Evolutionary conservation across 2,113 vertebrate genomes (phyloP).

Genomic region (Zingel zingel): DNA sequence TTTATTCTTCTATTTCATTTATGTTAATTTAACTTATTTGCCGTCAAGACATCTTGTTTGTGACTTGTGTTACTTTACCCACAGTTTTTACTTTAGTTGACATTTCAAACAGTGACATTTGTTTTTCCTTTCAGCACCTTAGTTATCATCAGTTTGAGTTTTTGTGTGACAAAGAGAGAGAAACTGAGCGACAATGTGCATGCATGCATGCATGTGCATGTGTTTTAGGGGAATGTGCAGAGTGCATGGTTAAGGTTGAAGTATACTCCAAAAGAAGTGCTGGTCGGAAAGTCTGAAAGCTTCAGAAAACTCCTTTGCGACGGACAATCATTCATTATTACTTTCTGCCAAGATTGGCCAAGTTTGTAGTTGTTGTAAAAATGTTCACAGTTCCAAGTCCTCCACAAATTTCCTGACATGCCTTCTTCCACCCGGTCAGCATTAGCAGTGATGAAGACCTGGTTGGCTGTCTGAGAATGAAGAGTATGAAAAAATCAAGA

Average conservation of each 20-base stretch:
- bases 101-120: neutral
- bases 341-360: neutral
- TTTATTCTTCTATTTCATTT: conserved; percentile 4
- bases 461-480: neutral
- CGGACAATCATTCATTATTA: neutral
- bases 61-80: neutral
- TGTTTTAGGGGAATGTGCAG: conserved; percentile 69
- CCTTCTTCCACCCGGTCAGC: neutral
- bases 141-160: conserved; percentile 15
- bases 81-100: neutral
- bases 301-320: neutral
- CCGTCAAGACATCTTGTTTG: neutral
- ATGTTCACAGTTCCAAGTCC: neutral
- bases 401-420: neutral
- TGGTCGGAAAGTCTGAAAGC: conserved; percentile 32
- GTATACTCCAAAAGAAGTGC: conserved; percentile 72
- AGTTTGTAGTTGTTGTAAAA: neutral
- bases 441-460: conserved; percentile 20
- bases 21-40: neutral
- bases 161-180: conserved; percentile 35
- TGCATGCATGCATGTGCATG: conserved; percentile 75
- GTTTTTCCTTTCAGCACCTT: neutral
- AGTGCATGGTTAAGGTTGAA: conserved; percentile 70
- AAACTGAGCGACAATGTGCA: conserved; percentile 66
- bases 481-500: neutral